Evolutionary conservation across 2,888 invertebrate genomes (phyloP), one percentile per base, ranked within the genome.

Genomic region (Limulus polyphemus): DNA sequence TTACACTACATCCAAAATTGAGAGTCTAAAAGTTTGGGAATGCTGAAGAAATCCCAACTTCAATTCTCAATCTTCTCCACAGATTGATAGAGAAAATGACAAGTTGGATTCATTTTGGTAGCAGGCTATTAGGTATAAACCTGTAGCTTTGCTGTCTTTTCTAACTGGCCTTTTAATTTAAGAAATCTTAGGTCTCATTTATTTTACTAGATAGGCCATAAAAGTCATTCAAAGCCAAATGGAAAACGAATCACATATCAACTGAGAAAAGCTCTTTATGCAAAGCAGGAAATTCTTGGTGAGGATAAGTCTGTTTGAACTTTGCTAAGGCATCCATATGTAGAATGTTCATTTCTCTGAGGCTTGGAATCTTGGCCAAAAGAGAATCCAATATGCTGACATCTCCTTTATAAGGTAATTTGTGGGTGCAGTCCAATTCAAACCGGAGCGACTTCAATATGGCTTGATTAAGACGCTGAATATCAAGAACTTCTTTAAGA

Each of bases 221-320:
- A 32, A 32, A 32, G 3, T 32, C 32, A 32, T 32, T 32, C 32
- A 32, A 32, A 32, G 32, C 32, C 7, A 32, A 32, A 32, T n/a
- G 32, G 32, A 32, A 32, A 32, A 32, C 32, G 5, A 32, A 32
- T 67, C 65, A 66, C 48, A 68, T 64, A 81, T 92, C 92, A 78
- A 90, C 85, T 77, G 93, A 93, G 82, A 97, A 97, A 71, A 97
- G 84, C 81, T 97, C 97, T 82, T 95, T 95, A 83, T 97, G 94
- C 71, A 97, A 84, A 71, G 94, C 93, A 70, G 95, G 95, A 81
- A 97, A 97, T 75, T 92, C 90, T 77, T 93, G 84, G 77, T 90
- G 90, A 58, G 94, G 91, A 74, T 90, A 87, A 63, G 88, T 86
- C 72, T 87, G 84, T 79, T 92, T 92, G 82, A 95, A 90, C 78